A percentile compares a stretch with the other conserved stretches of the same genome.
Conservation (phyloP, 2,797 vertebrate species). For the Betta splendens region DNA sequence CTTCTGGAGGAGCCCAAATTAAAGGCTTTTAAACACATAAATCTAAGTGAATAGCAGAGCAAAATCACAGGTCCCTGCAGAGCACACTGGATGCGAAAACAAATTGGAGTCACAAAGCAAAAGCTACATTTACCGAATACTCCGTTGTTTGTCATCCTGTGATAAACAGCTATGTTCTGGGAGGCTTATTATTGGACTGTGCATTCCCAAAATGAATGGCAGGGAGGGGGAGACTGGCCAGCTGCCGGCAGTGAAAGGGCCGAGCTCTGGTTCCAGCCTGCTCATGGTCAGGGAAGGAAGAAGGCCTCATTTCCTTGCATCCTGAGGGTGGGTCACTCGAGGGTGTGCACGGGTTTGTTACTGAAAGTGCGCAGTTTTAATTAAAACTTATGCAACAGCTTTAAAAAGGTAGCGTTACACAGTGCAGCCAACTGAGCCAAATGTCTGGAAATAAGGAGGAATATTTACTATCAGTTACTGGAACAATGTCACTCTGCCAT, state of each 20-base stretch:
- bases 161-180: constrained; percentile 49
- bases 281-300: constrained; percentile 73
- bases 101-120: constrained; percentile 27
- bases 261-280: constrained; percentile 36
- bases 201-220: constrained; percentile 49
- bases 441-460: not conserved
- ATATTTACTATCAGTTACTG: not conserved
- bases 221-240: constrained; percentile 40
- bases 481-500: not conserved
- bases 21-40: constrained; percentile 37
- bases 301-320: constrained; percentile 75
- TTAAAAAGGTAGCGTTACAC: not conserved
- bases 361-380: constrained; percentile 7
- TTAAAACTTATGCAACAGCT: not conserved
- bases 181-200: constrained; percentile 54
- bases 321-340: constrained; percentile 72
- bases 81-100: constrained; percentile 33
- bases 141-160: constrained; percentile 45
- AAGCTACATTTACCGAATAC: constrained; percentile 15
- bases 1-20: constrained; percentile 39
- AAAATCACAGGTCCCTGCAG: constrained; percentile 32
- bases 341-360: not conserved
- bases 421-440: not conserved
- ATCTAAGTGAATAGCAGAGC: constrained; percentile 40
- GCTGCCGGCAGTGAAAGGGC: constrained; percentile 43